phyloP scores from a whole-genome alignment of 2,797 vertebrate genomes.

The Clarias pachynema region DNA sequence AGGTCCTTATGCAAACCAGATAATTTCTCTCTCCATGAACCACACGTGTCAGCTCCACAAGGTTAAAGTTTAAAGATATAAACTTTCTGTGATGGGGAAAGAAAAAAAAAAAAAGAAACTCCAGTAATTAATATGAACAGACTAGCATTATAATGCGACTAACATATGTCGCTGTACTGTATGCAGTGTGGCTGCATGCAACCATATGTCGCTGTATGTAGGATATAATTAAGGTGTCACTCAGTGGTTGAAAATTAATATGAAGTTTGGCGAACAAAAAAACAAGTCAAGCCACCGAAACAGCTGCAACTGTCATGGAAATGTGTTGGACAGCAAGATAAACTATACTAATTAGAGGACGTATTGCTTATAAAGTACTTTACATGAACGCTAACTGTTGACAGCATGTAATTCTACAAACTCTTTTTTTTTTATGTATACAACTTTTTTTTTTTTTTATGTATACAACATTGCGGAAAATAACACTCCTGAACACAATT shows the following conservation, averaged over 20 bases:
- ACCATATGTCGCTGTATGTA: not conserved
- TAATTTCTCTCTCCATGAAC: not conserved
- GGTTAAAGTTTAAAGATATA: not conserved
- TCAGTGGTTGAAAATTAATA: not conserved
- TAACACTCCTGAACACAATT: no score
- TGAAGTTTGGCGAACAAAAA: not conserved
- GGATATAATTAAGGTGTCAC: not conserved
- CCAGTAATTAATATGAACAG: constrained; percentile 16
- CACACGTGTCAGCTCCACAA: not conserved
- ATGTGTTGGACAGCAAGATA: not conserved
- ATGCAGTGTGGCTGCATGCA: no score
- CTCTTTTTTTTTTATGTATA: no score
- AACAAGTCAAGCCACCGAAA: not conserved
- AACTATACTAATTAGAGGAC: not conserved
- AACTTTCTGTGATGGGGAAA: constrained; percentile 4
- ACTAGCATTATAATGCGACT: not conserved
- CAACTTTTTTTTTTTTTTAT: not conserved
- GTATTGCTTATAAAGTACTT: constrained; percentile 4
- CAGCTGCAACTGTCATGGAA: not conserved
- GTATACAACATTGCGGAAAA: not conserved
- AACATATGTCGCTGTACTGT: not conserved
- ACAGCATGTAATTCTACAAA: not conserved
- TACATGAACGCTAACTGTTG: not conserved
- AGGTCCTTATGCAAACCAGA: constrained; percentile 23
- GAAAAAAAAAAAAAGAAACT: constrained; percentile 10